Evolutionary conservation across 2,797 vertebrate species (phyloP), one percentile per base, ranked within the genome.

Genomic region (Poecilia gillii): DNA sequence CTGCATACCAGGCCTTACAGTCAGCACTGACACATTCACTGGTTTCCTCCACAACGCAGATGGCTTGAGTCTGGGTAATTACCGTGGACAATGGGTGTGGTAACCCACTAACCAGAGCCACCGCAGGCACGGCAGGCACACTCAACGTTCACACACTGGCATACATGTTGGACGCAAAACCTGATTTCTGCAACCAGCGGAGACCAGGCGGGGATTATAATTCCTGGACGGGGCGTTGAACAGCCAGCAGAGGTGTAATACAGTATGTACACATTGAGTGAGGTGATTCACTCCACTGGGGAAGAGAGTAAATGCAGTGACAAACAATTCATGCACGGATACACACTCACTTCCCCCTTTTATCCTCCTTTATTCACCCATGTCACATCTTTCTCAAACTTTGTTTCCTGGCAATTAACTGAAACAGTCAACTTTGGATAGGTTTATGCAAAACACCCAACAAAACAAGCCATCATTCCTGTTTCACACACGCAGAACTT

Each of bases 51-150:
- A 36, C 83, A 85, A 92, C 92, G 89, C 92, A 95, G 92, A 95
- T 93, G 92, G 93, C 93, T 91, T 77, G 72, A 90, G 86, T 92
- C 92, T 85, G 84, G 88, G 90, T 93, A 94, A 94, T 95, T 94
- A 94, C 87, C 80, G 20, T 91, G 89, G 91, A 93, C 91, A 92
- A 92, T 93, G 91, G 94, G 93, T 94, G 93, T 92, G 92, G 93
- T 93, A 90, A 85, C 86, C 90, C 92, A 90, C 91, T 91, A 91
- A 92, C 90, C 90, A 90, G 90, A 84, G 85, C 86, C 93, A 92
- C 91, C 91, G 84, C 91, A 93, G 91, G 91, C 86, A 89, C 72
- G 59, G 77, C 62, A 76, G 28, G 85, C 75, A 84, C 74, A 80
- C 72, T 75, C 59, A 71, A 76, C 70, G 80, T 68, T 77, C 70